Evolutionary conservation across 2,888 invertebrate genomes (phyloP).

Genomic region (Drosophila neonasuta): DNA sequence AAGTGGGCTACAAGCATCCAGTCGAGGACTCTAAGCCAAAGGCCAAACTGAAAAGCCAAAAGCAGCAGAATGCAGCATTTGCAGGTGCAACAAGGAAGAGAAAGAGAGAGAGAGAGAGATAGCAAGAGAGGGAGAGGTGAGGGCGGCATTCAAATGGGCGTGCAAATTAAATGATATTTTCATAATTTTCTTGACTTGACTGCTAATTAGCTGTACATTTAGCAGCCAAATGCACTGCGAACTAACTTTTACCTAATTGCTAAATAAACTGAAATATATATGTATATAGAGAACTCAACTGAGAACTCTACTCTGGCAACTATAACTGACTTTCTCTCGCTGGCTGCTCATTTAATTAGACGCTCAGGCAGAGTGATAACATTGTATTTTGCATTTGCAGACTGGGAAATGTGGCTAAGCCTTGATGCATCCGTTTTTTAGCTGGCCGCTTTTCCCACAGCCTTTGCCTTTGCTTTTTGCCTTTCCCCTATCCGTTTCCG

Average conservation of each 20-base stretch:
- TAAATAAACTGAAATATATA: conserved; percentile 43
- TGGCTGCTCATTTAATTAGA: conserved; percentile 64
- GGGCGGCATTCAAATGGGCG: conserved; percentile 5
- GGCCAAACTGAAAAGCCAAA: conserved; percentile 26
- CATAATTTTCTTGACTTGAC: conserved; percentile 62
- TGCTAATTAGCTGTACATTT: conserved; percentile 69
- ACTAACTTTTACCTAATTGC: conserved; percentile 62
- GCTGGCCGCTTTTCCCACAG: conserved; percentile 11
- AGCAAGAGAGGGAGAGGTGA: neutral
- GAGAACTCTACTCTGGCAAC: conserved; percentile 5
- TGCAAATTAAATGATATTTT: conserved; percentile 58
- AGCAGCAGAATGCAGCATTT: conserved; percentile 11
- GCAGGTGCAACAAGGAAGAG: neutral
- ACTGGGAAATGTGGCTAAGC: conserved; percentile 22
- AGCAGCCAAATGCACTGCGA: conserved; percentile 36
- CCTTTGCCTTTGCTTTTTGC: conserved; percentile 19
- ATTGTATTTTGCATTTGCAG: conserved; percentile 49
- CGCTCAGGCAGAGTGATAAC: conserved; percentile 47
- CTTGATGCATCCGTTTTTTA: conserved; percentile 53
- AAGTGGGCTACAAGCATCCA: conserved; percentile 45
- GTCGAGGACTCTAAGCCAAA: conserved; percentile 32
- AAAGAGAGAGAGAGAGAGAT: neutral
- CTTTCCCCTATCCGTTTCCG: conserved; percentile 48
- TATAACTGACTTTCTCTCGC: conserved; percentile 1
- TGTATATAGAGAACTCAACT: conserved; percentile 3